These are phyloP conservation scores for Zoroaster sp. DNA, from an alignment of 53 echinoderm and acorn worm genomes.

Conservation along the genomic window DNA sequence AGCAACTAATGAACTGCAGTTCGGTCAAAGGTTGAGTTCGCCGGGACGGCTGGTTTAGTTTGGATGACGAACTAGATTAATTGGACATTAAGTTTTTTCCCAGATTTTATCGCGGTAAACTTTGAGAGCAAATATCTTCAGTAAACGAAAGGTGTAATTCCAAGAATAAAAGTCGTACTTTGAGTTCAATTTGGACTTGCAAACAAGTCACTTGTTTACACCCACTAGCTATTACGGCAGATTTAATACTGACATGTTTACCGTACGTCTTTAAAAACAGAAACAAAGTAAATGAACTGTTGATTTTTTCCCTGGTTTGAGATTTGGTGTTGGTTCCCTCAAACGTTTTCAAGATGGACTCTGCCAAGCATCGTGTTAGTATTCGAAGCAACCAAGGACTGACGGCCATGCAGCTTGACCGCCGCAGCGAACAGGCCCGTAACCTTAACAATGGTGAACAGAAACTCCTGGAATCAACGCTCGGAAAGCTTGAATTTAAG, in stretches of 20 bases:
- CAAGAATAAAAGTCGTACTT: neutral
- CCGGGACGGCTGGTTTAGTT: no score
- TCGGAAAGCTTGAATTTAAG: constrained; percentile 48
- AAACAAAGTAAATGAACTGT: neutral
- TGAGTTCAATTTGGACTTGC: neutral
- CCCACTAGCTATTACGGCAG: neutral
- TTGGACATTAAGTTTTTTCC: no score
- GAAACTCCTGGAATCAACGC: constrained; percentile 51
- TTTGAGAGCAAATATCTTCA: neutral
- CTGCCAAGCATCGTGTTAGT: constrained; percentile 37
- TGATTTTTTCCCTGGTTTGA: no score
- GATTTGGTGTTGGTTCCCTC: no score
- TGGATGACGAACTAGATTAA: no score
- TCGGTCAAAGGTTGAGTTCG: no score
- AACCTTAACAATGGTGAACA: constrained; percentile 59
- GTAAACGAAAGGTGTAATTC: neutral
- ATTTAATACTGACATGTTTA: neutral
- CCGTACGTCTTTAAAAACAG: neutral
- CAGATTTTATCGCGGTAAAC: no score
- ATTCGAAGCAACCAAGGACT: constrained; percentile 31
- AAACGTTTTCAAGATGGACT: constrained; percentile 8
- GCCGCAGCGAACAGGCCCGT: constrained; percentile 62
- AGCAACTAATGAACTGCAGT: no score
- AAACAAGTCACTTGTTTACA: neutral
- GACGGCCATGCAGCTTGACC: constrained; percentile 63